A percentile compares a stretch with the other conserved stretches of the same genome.
Conservation (phyloP, 1,140 invertebrate genomes). For the Bombus turneri region DNA sequence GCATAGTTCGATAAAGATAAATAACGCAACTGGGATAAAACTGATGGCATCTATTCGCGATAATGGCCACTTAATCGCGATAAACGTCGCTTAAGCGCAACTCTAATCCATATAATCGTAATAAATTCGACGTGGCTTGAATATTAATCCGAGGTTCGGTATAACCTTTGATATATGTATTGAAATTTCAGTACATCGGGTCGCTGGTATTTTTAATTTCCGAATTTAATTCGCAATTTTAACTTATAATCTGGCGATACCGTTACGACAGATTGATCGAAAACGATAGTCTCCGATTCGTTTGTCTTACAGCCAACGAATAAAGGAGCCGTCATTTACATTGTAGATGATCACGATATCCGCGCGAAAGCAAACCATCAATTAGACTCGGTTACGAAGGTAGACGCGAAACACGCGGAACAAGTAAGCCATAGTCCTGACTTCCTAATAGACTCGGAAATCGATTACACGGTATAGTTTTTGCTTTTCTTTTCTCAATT, state of each 20-base stretch:
- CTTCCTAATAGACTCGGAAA: conserved; percentile 24
- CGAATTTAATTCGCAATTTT: background rate
- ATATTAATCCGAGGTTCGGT: background rate
- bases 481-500: conserved; percentile 13
- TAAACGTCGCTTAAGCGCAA: conserved; percentile 7
- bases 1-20: background rate
- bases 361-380: conserved; percentile 69
- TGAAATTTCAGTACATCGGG: background rate
- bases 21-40: background rate
- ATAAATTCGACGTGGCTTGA: conserved; percentile 2
- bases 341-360: conserved; percentile 69
- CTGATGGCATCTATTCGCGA: background rate
- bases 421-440: background rate
- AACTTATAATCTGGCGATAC: background rate
- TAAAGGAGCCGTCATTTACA: conserved; percentile 69
- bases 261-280: background rate
- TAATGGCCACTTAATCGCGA: conserved; percentile 17
- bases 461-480: conserved; percentile 6
- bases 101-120: background rate
- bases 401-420: conserved; percentile 23
- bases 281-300: conserved; percentile 56
- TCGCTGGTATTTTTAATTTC: background rate
- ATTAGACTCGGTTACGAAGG: conserved; percentile 68
- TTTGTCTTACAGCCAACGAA: conserved; percentile 56
- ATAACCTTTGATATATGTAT: background rate